These are phyloP conservation scores for Microcebus tavaratra DNA, from an alignment of 2,113 vertebrate genomes.

Conservation along the genomic window DNA sequence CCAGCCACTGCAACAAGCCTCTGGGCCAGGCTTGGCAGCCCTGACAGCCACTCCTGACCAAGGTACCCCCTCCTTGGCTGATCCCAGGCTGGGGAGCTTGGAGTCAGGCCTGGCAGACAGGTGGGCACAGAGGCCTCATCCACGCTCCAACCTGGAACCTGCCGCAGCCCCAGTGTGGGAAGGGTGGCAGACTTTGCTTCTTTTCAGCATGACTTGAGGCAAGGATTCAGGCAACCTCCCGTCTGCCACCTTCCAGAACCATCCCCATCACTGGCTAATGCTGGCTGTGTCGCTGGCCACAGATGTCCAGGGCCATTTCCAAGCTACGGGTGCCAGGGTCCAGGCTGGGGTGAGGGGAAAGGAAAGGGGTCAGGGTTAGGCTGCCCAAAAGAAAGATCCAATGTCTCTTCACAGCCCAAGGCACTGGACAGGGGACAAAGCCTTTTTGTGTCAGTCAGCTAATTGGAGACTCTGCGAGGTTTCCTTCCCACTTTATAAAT, in stretches of 20 bases:
- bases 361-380: not conserved
- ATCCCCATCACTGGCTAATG: conserved; percentile 88
- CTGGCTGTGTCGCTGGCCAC: conserved; percentile 85
- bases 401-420: not conserved
- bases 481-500: not conserved
- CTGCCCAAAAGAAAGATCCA: not conserved
- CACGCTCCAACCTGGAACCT: not conserved
- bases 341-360: not conserved
- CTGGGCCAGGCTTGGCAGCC: not conserved
- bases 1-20: not conserved
- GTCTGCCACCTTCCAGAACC: conserved; percentile 80
- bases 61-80: not conserved
- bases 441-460: not conserved
- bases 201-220: not conserved
- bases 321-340: conserved; percentile 67
- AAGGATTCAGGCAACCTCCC: not conserved
- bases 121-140: not conserved
- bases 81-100: not conserved
- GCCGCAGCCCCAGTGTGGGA: not conserved
- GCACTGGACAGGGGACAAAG: not conserved
- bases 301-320: conserved; percentile 86
- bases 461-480: not conserved
- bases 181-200: not conserved
- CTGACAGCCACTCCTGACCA: not conserved
- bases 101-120: not conserved